Percentiles rank a stretch among this genome's conserved stretches.
These are phyloP conservation scores for Camponotus floridanus DNA, from an alignment of 1,140 invertebrate species.

Conservation along the genomic window DNA sequence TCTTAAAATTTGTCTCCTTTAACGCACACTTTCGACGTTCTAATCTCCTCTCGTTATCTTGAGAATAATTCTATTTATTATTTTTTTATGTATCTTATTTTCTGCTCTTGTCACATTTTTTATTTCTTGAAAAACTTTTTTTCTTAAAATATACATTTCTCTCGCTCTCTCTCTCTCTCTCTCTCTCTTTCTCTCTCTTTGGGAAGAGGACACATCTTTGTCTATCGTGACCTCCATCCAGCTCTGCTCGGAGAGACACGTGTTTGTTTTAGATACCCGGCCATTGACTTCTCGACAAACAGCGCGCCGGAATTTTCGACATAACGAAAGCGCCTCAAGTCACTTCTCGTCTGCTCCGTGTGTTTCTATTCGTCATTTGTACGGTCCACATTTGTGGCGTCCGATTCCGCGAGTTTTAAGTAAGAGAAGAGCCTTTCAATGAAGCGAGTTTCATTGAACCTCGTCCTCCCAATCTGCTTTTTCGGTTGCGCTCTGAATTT, in stretches of 20 bases:
- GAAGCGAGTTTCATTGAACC: constrained; percentile 26
- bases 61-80: neutral
- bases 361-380: constrained; percentile 22
- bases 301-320: constrained; percentile 73
- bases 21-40: no score
- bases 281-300: constrained; percentile 82
- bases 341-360: neutral
- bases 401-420: constrained; percentile 20
- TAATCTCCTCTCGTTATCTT: neutral
- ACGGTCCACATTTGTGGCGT: constrained; percentile 23
- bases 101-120: neutral
- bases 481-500: neutral
- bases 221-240: constrained; percentile 63
- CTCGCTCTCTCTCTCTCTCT: constrained; percentile 1
- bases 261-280: constrained; percentile 85
- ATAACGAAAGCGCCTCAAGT: constrained; percentile 53
- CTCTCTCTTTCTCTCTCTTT: neutral
- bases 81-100: neutral
- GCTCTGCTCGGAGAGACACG: constrained; percentile 74
- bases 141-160: neutral
- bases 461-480: neutral
- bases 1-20: neutral
- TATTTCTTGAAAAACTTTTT: neutral
- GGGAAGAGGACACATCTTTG: constrained; percentile 48
- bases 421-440: constrained; percentile 24